Percentiles rank a stretch among this genome's conserved stretches.
Evolutionary conservation across 2,113 vertebrate species (phyloP).

Genomic region (Peucedramus taeniatus): DNA sequence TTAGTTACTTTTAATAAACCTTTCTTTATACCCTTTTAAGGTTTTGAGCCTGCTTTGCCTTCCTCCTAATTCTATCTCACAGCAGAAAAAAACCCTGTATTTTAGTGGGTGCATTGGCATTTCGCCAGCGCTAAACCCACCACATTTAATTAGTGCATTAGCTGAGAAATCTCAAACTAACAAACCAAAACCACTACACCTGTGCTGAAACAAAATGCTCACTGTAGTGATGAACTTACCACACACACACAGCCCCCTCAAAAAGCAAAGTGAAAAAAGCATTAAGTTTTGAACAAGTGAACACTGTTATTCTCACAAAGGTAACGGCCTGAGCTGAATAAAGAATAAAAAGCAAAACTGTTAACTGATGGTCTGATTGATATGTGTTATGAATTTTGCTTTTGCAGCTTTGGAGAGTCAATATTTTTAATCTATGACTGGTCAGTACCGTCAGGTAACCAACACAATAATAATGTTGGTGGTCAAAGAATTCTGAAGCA

Average conservation of each 20-base stretch:
- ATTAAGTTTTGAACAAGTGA: background rate
- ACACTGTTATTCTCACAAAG: background rate
- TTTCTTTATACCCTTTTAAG: background rate
- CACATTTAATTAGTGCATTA: background rate
- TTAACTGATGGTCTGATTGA: background rate
- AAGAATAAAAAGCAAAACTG: background rate
- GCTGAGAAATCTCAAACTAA: background rate
- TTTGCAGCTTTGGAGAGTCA: background rate
- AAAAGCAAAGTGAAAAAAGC: background rate
- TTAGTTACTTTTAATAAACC: background rate
- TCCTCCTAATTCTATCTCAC: background rate
- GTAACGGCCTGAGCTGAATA: background rate
- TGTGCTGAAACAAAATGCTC: background rate
- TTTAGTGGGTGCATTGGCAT: background rate
- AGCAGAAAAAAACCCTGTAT: background rate
- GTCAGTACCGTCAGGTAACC: background rate
- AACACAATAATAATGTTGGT: background rate
- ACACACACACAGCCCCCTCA: no score
- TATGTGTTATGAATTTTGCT: background rate
- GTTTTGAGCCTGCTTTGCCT: background rate
- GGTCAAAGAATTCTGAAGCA: background rate
- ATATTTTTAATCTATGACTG: background rate
- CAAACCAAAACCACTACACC: background rate
- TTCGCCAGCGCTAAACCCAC: background rate
- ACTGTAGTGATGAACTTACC: background rate